Evolutionary conservation across 2,113 vertebrate species (phyloP).

Genomic region (Elephantulus edwardii): DNA sequence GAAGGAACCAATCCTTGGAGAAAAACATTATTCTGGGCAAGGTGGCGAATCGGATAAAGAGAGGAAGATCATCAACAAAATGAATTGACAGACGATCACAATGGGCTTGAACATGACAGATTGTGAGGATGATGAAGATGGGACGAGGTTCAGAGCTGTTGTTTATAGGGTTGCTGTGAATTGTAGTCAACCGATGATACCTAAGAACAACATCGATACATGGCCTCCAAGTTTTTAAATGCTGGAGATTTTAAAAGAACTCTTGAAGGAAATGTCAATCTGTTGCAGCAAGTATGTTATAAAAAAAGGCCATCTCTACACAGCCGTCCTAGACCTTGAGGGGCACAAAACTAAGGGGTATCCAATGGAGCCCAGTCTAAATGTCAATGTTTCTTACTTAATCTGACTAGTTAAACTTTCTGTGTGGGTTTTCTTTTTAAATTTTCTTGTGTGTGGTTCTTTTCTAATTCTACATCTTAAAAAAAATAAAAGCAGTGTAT

Average conservation of each 20-base stretch:
- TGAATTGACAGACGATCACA: no score
- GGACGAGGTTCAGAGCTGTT: no score
- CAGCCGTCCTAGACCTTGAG: background rate
- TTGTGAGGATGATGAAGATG: no score
- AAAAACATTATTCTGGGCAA: no score
- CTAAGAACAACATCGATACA: no score
- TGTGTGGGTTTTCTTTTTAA: conserved; percentile 60
- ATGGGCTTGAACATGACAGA: no score
- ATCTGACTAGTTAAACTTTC: conserved; percentile 76
- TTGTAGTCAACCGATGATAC: no score
- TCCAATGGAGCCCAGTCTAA: conserved; percentile 35
- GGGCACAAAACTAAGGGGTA: background rate
- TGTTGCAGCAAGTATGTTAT: background rate
- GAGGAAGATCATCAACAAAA: no score
- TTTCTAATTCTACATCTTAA: conserved; percentile 46
- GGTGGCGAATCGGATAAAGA: no score
- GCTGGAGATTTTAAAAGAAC: conserved; percentile 18
- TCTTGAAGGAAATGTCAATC: background rate
- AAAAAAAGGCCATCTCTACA: background rate
- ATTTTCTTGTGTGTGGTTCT: conserved; percentile 56
- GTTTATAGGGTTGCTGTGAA: no score
- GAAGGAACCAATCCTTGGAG: no score
- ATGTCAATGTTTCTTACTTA: conserved; percentile 55
- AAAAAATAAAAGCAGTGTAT: conserved; percentile 42
- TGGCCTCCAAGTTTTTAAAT: conserved; percentile 10